Base-by-base conservation (phyloP, 2,797 vertebrate species). In the Acrossocheilus wenchowensis region DNA sequence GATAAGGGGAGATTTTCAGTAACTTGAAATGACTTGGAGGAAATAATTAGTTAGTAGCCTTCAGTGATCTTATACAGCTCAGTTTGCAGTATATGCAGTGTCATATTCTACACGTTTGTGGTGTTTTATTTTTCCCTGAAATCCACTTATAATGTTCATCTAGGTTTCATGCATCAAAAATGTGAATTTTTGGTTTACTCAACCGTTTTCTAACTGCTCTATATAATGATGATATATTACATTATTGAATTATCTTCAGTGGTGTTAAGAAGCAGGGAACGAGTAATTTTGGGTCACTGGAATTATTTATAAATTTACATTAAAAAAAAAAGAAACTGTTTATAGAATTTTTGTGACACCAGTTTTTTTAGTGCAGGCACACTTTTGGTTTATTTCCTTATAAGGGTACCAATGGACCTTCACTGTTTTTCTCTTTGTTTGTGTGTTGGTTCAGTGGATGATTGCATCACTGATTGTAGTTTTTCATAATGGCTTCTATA, bases 401-500 rank as follows among this genome's bases (percentile, higher is more conserved):
- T 83, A 83, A 74, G 52, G 81, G 10, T 34, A 43, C 19, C 19
- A 83, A 9, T 62, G 9, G 34, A 50, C 43, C 60, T 23, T 45
- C 30, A 34, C 34, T 57, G 23, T 60, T 83, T 64, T 62, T 71
- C 78, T 66, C 45, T n/a, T 17, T 62, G 17, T 26, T 54, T 84
- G 60, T 64, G 26, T 12, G 23, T 9, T 83, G 8, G 9, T 12
- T 79, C 34, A 50, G n/a, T 75, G 26, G 41, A 36, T 62, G 57
- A 75, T 73, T 48, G 26, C 68, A 10, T 41, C 48, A 57, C 73
- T 81, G 54, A 64, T 71, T 86, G 60, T 39, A 82, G 50, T 75
- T 43, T 68, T 17, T 39, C 50, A 84, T 88, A 74, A 79, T 84
- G 66, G 78, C 74, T 74, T 54, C 68, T 78, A 82, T 88, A 91